Conservation (phyloP, 2,113 vertebrate genomes). For the Hydrochoerus hydrochaeris region DNA sequence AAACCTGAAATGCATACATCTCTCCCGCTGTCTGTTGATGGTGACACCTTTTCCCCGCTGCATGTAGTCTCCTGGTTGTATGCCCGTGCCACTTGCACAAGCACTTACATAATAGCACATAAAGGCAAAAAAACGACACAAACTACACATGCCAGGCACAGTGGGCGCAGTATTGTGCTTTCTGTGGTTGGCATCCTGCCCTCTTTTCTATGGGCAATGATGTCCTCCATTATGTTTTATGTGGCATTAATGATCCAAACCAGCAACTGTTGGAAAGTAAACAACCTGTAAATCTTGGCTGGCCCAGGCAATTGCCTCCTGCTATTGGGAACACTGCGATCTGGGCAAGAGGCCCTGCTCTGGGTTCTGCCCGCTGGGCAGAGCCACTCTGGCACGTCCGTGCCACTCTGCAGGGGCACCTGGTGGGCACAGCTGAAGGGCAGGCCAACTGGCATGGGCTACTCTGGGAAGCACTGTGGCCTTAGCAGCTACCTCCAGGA, state of each 20-base stretch:
- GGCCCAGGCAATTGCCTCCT: constrained; percentile 71
- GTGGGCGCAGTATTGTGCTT: neutral
- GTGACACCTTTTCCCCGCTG: neutral
- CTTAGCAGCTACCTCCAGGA: neutral
- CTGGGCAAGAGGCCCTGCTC: constrained; percentile 69
- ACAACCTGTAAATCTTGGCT: constrained; percentile 77
- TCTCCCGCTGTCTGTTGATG: no score
- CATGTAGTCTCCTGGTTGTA: neutral
- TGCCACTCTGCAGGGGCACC: neutral
- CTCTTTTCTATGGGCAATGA: constrained; percentile 41
- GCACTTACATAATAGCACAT: no score
- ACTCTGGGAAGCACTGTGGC: no score
- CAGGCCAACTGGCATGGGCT: neutral
- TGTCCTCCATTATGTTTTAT: constrained; percentile 72
- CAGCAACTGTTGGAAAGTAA: constrained; percentile 75
- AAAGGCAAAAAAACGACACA: neutral
- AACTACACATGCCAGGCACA: rapidly evolving
- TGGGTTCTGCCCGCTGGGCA: constrained; percentile 71
- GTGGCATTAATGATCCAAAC: constrained; percentile 79
- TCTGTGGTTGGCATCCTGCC: constrained; percentile 35
- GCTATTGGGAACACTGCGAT: constrained; percentile 79
- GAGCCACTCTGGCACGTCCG: constrained; percentile 44
- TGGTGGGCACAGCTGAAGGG: neutral
- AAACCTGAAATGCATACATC: no score
- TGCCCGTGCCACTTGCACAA: no score